Evolutionary conservation across 2,113 vertebrate species (phyloP).

Genomic region (Cyanoliseus patagonus): DNA sequence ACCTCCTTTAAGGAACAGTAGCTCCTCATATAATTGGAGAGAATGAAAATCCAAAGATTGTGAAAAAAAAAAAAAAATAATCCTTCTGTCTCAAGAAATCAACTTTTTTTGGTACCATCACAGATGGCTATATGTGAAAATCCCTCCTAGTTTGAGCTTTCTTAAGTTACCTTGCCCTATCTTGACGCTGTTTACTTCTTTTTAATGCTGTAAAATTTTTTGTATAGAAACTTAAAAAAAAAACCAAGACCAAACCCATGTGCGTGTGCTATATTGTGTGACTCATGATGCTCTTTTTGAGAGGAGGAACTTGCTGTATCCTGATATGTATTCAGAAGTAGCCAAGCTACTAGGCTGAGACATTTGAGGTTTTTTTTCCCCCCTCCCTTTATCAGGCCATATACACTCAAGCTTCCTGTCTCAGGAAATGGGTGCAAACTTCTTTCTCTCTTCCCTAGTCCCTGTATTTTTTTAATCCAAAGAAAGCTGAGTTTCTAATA

Average conservation of each 20-base stretch:
- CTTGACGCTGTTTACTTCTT: neutral
- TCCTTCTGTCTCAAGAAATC: neutral
- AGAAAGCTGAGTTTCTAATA: neutral
- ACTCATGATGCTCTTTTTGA: neutral
- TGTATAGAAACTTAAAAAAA: neutral
- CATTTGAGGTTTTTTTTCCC: neutral
- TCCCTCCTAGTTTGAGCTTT: neutral
- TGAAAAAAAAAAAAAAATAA: neutral
- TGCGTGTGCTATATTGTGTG: neutral
- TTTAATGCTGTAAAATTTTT: neutral
- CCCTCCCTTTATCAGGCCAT: neutral
- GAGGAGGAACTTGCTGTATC: slow-evolving; percentile 30
- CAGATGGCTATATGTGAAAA: neutral
- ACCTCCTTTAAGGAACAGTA: neutral
- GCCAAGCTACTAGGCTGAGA: neutral
- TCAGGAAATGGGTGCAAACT: neutral
- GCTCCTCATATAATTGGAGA: neutral
- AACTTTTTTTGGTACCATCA: neutral
- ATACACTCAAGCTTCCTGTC: neutral
- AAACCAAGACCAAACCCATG: neutral
- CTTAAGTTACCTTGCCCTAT: neutral
- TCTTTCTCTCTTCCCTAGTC: neutral
- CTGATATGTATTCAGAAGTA: neutral
- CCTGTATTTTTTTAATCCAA: neutral
- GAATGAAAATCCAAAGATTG: neutral